Conservation (phyloP, 2,797 vertebrate species). For the Rhinoraja longicauda region DNA sequence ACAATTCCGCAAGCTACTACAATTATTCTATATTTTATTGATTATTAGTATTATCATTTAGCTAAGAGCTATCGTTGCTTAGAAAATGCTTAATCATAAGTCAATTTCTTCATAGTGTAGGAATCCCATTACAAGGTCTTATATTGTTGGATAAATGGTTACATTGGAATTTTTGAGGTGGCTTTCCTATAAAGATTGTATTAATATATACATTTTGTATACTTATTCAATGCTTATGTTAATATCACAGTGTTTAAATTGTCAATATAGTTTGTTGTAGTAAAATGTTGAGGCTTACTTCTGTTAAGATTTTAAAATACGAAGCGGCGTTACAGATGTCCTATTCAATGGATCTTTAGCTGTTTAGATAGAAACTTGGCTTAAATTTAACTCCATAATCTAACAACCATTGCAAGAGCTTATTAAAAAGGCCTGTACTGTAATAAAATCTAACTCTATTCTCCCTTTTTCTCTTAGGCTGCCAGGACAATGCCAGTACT, state of each 20-base stretch:
- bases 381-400: slow-evolving; percentile 41
- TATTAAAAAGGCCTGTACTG: slow-evolving; percentile 51
- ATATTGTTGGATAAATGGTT: background rate
- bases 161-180: background rate
- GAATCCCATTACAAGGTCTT: slow-evolving; percentile 21
- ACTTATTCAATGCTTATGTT: background rate
- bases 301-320: background rate
- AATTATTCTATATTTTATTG: slow-evolving; percentile 21
- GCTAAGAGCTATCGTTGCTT: background rate
- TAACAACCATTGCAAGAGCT: slow-evolving; percentile 33
- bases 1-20: background rate
- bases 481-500: slow-evolving; percentile 71
- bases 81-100: background rate
- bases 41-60: background rate
- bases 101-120: background rate
- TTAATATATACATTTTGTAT: background rate
- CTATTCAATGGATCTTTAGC: slow-evolving; percentile 39
- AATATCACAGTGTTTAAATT: background rate
- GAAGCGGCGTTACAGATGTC: slow-evolving; percentile 45
- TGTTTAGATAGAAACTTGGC: slow-evolving; percentile 42
- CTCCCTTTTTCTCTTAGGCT: slow-evolving; percentile 63
- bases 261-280: background rate
- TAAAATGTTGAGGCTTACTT: background rate
- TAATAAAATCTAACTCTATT: slow-evolving; percentile 51
- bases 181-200: background rate